Evolutionary conservation across 2,888 invertebrate genomes (phyloP), one percentile per base, ranked within the genome.

Genomic region (Operophtera brumata): DNA sequence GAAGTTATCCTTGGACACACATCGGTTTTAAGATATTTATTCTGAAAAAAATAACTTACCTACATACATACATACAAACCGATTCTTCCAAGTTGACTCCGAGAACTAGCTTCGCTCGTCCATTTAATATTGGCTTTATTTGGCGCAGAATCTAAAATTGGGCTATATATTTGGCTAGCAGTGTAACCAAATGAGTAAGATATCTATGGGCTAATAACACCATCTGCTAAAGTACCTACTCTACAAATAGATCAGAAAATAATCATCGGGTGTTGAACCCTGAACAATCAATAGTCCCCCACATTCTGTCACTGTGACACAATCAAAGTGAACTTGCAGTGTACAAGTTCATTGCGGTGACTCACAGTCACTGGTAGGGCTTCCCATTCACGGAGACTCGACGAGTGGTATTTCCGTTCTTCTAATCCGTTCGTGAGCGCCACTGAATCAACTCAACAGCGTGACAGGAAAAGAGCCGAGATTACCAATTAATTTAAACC

Each of bases 301-400:
- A 45, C 45, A 14, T 47, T 42, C 35, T 30, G 25, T n/a, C n/a
- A 34, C 42, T 25, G 30, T 32, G 41, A 41, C n/a, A 41, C 46
- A 52, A 41, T 46, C 52, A 47, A 42, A 50, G 36, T 51, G 28
- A 56, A 47, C 54, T 50, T 54, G 42, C 26, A 44, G 42, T 40
- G 47, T 7, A 42, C 50, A 55, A 50, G 46, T 55, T 50, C 55
- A 50, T 42, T 41, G 14, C 40, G 11, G 14, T 55, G 49, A 49
- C 35, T 49, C 45, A 54, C 36, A 40, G 40, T 20, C 40, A 41
- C 9, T 7, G 28, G 14, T 14, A 41, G 2, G 37, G 50, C 39
- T 37, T 55, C 50, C 47, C 37, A 50, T 46, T 42, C 49, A 46
- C 49, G 5, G 34, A 0, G 34, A 11, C 34, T 30, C 11, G 11